Percentiles rank a stretch among this genome's conserved stretches.
phyloP scores from a whole-genome alignment of 2,797 vertebrate genomes.

The Falco rusticolus region DNA sequence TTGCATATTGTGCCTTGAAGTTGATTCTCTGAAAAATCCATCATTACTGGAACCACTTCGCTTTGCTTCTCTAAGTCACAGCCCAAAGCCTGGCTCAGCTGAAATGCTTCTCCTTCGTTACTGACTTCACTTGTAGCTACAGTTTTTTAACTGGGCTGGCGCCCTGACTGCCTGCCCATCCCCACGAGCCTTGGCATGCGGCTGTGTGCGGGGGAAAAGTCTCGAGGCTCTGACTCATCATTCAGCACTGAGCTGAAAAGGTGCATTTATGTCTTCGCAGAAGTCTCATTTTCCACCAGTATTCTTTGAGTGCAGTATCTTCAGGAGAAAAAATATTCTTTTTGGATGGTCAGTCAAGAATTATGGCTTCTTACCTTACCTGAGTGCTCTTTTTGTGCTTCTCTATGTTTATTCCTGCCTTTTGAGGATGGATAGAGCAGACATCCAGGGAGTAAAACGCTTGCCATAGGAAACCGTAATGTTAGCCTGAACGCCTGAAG shows the following conservation, averaged over 20 bases:
- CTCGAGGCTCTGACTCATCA: neutral
- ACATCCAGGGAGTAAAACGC: neutral
- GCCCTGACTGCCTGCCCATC: neutral
- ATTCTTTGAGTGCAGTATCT: neutral
- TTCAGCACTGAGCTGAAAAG: neutral
- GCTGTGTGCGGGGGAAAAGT: neutral
- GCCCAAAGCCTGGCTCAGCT: neutral
- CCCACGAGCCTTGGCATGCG: rapidly evolving
- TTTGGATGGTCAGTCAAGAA: neutral
- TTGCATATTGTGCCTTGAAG: neutral
- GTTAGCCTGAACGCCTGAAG: neutral
- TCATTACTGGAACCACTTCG: neutral
- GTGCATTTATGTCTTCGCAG: neutral
- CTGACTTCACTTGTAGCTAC: neutral
- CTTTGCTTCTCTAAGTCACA: neutral
- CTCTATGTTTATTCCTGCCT: neutral
- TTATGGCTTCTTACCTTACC: neutral
- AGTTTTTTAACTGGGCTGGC: neutral
- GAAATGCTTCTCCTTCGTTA: neutral
- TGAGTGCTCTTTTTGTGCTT: neutral
- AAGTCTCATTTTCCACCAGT: neutral
- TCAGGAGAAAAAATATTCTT: neutral
- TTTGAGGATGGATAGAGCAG: neutral
- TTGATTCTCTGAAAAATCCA: neutral
- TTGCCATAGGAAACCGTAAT: neutral